Percentiles rank a stretch among this genome's conserved stretches.
Conservation (phyloP, 2,888 invertebrate genomes). For the Sialis fuliginosa region DNA sequence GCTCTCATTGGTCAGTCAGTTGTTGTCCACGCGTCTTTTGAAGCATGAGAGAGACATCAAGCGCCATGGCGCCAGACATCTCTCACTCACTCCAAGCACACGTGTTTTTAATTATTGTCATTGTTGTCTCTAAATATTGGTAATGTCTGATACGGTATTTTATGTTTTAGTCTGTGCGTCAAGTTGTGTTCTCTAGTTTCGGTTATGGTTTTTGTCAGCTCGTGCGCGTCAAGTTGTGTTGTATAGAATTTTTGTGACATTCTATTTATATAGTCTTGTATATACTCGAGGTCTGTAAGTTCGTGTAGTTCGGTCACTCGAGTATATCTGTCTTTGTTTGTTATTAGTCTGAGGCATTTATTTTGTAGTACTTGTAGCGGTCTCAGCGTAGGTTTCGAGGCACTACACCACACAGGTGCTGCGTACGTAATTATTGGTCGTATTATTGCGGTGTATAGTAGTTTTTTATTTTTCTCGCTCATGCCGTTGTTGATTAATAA, state of each 20-base stretch:
- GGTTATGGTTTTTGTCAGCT: constrained; percentile 4
- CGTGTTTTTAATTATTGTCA: too few species aligned
- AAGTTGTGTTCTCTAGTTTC: too few species aligned
- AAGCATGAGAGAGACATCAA: too few species aligned
- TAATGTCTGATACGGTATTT: too few species aligned
- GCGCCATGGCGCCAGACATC: too few species aligned
- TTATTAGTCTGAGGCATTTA: background rate
- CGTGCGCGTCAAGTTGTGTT: constrained; percentile 2
- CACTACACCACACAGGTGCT: constrained; percentile 12
- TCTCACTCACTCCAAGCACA: too few species aligned
- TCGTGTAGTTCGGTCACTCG: background rate
- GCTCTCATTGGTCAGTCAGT: too few species aligned
- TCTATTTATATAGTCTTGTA: constrained; percentile 6
- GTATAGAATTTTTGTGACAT: constrained; percentile 7
- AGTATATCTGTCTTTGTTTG: too few species aligned
- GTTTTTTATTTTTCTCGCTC: constrained; percentile 9
- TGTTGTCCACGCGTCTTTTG: too few species aligned
- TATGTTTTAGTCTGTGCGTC: too few species aligned
- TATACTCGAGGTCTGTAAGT: constrained; percentile 3
- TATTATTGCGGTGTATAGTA: constrained; percentile 12
- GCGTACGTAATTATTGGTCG: constrained; percentile 13
- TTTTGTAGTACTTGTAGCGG: constrained; percentile 12
- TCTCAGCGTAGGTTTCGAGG: constrained; percentile 6
- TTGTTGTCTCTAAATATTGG: too few species aligned
- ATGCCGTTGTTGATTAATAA: constrained; percentile 8